Evolutionary conservation across 2,888 invertebrate species (phyloP).

Genomic region (Invenusta paracnida): DNA sequence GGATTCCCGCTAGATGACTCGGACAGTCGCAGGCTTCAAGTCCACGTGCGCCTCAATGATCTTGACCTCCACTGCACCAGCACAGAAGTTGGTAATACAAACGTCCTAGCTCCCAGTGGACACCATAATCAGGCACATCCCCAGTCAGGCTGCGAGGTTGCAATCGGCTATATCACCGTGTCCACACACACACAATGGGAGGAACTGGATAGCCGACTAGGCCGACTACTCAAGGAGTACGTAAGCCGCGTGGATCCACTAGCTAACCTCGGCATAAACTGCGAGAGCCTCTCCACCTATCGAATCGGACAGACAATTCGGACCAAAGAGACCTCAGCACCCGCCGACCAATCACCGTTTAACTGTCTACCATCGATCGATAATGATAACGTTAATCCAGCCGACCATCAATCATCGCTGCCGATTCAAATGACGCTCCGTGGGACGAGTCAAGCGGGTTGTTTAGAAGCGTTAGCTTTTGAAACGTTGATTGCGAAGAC

Average conservation of each 20-base stretch:
- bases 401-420: not conserved
- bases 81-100: not conserved
- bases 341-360: slow-evolving; percentile 34
- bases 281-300: slow-evolving; percentile 85
- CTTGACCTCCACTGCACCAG: not conserved
- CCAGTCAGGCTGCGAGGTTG: no score
- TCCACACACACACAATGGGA: slow-evolving; percentile 91
- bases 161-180: slow-evolving; percentile 78
- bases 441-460: slow-evolving; percentile 53
- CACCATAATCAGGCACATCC: no score
- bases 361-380: no score
- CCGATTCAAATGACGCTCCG: not conserved
- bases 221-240: slow-evolving; percentile 80
- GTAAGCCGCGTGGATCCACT: slow-evolving; percentile 82
- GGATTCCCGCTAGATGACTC: slow-evolving; percentile 39
- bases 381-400: no score
- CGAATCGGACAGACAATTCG: slow-evolving; percentile 74
- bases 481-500: slow-evolving; percentile 92
- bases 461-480: slow-evolving; percentile 85
- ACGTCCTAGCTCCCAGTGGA: no score
- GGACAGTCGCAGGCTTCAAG: slow-evolving; percentile 40
- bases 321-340: slow-evolving; percentile 4
- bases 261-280: slow-evolving; percentile 74
- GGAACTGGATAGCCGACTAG: slow-evolving; percentile 80
- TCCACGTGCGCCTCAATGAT: slow-evolving; percentile 40